These are phyloP conservation scores for Acanthurus tractus DNA, from an alignment of 2,797 vertebrate species.

Conservation along the genomic window DNA sequence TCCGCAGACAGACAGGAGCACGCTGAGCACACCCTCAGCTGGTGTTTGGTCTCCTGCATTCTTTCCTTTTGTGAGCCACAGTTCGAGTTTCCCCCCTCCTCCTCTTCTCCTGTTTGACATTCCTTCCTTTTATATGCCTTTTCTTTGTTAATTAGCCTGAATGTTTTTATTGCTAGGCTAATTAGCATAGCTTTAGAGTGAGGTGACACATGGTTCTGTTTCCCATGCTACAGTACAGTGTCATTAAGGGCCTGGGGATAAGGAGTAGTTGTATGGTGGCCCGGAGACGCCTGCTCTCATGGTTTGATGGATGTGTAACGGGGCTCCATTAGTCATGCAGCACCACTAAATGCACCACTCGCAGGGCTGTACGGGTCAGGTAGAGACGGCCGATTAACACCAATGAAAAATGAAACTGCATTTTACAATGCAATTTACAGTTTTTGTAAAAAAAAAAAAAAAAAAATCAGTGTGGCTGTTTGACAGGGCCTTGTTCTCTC, in stretches of 20 bases:
- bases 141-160: conserved; percentile 72
- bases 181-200: conserved; percentile 75
- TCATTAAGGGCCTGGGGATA: conserved; percentile 28
- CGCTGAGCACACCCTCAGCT: conserved; percentile 51
- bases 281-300: conserved; percentile 39
- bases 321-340: conserved; percentile 59
- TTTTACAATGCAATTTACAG: too few relatives aligned
- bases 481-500: background rate
- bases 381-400: conserved; percentile 38
- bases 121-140: conserved; percentile 62
- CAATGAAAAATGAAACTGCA: conserved; percentile 39
- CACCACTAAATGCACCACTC: conserved; percentile 51
- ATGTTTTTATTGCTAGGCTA: conserved; percentile 74
- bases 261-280: conserved; percentile 23
- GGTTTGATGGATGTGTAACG: conserved; percentile 64
- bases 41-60: conserved; percentile 63
- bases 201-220: conserved; percentile 63
- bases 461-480: conserved; percentile 2
- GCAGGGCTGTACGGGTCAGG: conserved; percentile 36
- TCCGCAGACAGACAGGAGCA: conserved; percentile 23
- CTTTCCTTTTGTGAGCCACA: conserved; percentile 60
- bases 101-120: conserved; percentile 56
- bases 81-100: conserved; percentile 19
- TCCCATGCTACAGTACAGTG: conserved; percentile 53
- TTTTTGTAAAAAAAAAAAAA: background rate